Evolutionary conservation across 1,140 invertebrate genomes (phyloP).

Genomic region (Ips typographus): DNA sequence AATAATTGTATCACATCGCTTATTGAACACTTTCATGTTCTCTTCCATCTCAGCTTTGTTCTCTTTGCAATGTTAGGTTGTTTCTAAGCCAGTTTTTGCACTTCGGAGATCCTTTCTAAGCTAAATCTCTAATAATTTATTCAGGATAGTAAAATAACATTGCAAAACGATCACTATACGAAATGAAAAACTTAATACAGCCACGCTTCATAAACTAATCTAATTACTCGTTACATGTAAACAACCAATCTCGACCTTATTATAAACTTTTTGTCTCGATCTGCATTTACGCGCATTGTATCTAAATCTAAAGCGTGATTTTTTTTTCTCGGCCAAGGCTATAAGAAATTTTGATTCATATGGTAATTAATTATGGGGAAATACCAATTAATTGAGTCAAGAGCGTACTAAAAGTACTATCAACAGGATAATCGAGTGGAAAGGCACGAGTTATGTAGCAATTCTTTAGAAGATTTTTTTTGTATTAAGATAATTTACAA

Average conservation of each 20-base stretch:
- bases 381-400: not conserved
- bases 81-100: too few relatives aligned
- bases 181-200: slow-evolving; percentile 16
- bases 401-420: too few relatives aligned
- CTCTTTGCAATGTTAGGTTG: too few relatives aligned
- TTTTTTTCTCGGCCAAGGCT: slow-evolving; percentile 9
- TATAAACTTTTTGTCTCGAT: slow-evolving; percentile 8
- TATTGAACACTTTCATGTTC: slow-evolving; percentile 15
- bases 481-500: too few relatives aligned
- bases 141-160: not conserved
- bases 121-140: not conserved
- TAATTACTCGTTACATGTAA: slow-evolving; percentile 24
- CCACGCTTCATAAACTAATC: slow-evolving; percentile 25
- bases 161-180: slow-evolving; percentile 8
- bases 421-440: too few relatives aligned
- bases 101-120: not conserved
- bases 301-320: slow-evolving; percentile 8
- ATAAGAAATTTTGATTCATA: slow-evolving; percentile 11
- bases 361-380: not conserved
- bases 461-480: too few relatives aligned
- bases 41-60: not conserved
- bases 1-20: slow-evolving; percentile 19
- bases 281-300: slow-evolving; percentile 1
- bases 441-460: too few relatives aligned
- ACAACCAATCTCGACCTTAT: slow-evolving; percentile 11